Conservation (phyloP, 2,888 invertebrate genomes). For the Periphyllus acericola region DNA sequence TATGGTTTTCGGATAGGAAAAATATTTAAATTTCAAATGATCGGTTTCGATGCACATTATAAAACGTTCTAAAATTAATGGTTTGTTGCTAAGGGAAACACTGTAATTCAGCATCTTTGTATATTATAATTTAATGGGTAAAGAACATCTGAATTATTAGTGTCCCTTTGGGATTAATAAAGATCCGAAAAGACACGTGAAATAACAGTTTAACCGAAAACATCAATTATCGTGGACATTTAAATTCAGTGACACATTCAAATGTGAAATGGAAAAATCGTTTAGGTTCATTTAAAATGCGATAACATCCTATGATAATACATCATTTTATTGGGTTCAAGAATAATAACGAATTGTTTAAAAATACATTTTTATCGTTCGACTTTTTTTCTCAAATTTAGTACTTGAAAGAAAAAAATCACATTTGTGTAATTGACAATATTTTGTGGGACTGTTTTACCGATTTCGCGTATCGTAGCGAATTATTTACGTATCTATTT, state of each 20-base stretch:
- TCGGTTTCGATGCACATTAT: background rate
- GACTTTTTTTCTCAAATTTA: too few relatives aligned
- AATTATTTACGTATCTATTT: too few relatives aligned
- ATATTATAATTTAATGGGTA: constrained; percentile 35
- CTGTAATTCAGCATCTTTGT: background rate
- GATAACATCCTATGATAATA: too few relatives aligned
- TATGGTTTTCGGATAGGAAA: background rate
- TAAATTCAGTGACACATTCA: background rate
- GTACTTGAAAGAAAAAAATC: too few relatives aligned
- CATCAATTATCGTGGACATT: background rate
- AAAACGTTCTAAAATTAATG: constrained; percentile 31
- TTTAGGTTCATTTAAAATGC: background rate
- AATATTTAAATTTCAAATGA: background rate
- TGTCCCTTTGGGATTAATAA: constrained; percentile 26
- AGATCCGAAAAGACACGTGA: constrained; percentile 14
- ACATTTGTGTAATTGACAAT: too few relatives aligned
- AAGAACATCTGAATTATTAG: constrained; percentile 28
- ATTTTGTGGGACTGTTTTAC: too few relatives aligned
- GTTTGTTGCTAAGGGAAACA: constrained; percentile 19
- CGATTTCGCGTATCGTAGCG: too few relatives aligned
- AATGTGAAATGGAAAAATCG: background rate
- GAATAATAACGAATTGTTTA: too few relatives aligned
- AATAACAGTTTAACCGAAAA: constrained; percentile 14
- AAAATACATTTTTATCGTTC: too few relatives aligned
- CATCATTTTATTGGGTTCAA: too few relatives aligned